Evolutionary conservation across 2,888 invertebrate genomes (phyloP).

Genomic region (Campaea margaritaria): DNA sequence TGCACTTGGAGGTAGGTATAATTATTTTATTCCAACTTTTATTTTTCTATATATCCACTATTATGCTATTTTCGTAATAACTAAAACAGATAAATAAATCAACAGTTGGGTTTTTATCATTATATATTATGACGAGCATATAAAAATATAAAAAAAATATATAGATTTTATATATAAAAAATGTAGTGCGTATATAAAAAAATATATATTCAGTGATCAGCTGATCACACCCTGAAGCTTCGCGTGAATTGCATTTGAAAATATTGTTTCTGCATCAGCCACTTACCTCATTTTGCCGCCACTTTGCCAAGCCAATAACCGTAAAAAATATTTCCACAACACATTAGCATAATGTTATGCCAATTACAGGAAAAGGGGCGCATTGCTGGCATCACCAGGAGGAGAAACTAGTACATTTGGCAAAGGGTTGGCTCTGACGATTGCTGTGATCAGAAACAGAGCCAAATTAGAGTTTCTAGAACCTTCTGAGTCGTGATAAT

Average conservation of each 20-base stretch:
- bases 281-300: background rate
- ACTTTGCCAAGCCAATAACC: constrained; percentile 16
- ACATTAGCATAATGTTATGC: constrained; percentile 67
- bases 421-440: constrained; percentile 56
- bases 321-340: constrained; percentile 34
- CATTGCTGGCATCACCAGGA: constrained; percentile 58
- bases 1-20: too few species aligned
- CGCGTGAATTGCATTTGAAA: background rate
- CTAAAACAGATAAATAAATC: too few species aligned
- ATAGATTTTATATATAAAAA: too few species aligned
- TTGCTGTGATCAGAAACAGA: constrained; percentile 48
- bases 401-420: constrained; percentile 63
- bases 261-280: background rate
- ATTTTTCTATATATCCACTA: too few species aligned
- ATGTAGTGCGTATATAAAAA: too few species aligned
- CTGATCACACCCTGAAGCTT: background rate
- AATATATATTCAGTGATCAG: too few species aligned
- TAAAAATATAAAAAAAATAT: too few species aligned
- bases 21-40: too few species aligned
- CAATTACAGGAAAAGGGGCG: constrained; percentile 57
- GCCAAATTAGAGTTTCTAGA: constrained; percentile 69
- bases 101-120: too few species aligned
- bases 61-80: too few species aligned
- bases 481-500: constrained; percentile 12
- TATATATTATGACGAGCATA: too few species aligned